Evolutionary conservation across 2,113 vertebrate species (phyloP).

Genomic region (Polypterus bichir): DNA sequence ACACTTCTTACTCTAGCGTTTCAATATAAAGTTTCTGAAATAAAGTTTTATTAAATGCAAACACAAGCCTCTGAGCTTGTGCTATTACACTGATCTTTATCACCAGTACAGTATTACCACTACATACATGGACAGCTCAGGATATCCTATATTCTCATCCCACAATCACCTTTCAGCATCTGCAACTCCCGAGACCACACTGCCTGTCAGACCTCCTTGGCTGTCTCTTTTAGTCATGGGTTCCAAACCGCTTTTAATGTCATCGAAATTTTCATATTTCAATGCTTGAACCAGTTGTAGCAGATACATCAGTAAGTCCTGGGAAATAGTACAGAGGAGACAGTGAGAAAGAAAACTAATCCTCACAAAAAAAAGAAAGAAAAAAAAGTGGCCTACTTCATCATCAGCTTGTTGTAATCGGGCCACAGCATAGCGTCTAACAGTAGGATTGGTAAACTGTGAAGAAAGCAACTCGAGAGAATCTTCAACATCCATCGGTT

Average conservation of each 20-base stretch:
- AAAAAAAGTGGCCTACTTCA: slow-evolving; percentile 52
- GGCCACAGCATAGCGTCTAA: slow-evolving; percentile 81
- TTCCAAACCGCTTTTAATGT: slow-evolving; percentile 85
- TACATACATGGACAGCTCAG: too few relatives aligned
- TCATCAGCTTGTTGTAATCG: slow-evolving; percentile 89
- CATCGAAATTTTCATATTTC: slow-evolving; percentile 92
- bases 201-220: slow-evolving; percentile 72
- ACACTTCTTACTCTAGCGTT: too few relatives aligned
- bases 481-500: slow-evolving; percentile 97
- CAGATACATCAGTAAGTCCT: slow-evolving; percentile 96
- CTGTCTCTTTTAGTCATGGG: slow-evolving; percentile 73
- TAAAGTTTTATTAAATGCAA: too few relatives aligned
- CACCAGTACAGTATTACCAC: too few relatives aligned
- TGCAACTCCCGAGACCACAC: slow-evolving; percentile 38
- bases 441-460: slow-evolving; percentile 83
- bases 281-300: slow-evolving; percentile 90
- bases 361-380: neutral
- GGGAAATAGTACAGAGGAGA: neutral
- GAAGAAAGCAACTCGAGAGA: slow-evolving; percentile 87
- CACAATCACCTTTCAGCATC: slow-evolving; percentile 74
- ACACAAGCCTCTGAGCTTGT: too few relatives aligned
- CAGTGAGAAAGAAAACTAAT: neutral
- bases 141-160: neutral
- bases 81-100: too few relatives aligned
- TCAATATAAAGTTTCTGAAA: too few relatives aligned